These are phyloP conservation scores for Pleuronectes platessa DNA, from an alignment of 2,113 vertebrate species.

Conservation along the genomic window DNA sequence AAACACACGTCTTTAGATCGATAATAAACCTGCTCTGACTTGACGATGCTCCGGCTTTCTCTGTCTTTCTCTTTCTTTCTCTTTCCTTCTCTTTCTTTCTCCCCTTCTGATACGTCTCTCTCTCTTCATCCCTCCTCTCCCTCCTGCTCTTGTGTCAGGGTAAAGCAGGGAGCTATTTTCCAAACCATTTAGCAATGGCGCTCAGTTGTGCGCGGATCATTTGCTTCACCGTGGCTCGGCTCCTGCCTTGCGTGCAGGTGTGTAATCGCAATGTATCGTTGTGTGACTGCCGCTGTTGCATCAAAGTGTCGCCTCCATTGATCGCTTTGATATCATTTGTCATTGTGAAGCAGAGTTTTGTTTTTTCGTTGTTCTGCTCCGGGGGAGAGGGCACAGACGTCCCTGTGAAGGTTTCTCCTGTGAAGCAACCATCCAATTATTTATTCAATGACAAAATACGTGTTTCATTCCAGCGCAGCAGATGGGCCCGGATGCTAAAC, in stretches of 20 bases:
- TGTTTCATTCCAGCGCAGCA: conserved; percentile 14
- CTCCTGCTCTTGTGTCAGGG: conserved; percentile 5
- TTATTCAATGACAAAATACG: conserved; percentile 20
- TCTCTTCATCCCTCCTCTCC: conserved; percentile 5
- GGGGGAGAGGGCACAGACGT: neutral
- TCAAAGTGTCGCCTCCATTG: conserved; percentile 52
- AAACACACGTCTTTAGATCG: conserved; percentile 48
- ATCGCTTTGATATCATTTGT: conserved; percentile 57
- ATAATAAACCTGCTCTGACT: conserved; percentile 51
- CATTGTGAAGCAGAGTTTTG: conserved; percentile 9
- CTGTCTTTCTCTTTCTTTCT: no score
- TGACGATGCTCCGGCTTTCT: conserved; percentile 12
- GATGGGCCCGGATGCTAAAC: conserved; percentile 3
- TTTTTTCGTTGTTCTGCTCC: neutral
- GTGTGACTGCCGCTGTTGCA: conserved; percentile 53
- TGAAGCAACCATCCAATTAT: conserved; percentile 4
- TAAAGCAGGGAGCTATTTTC: conserved; percentile 69
- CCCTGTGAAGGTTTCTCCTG: neutral
- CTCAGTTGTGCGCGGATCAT: conserved; percentile 67
- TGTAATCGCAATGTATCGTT: conserved; percentile 69
- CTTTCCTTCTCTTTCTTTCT: conserved; percentile 11
- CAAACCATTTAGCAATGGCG: conserved; percentile 70
- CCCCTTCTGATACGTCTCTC: conserved; percentile 3
- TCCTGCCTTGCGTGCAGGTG: conserved; percentile 73
- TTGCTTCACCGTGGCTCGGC: conserved; percentile 65